phyloP scores from a whole-genome alignment of 2,797 vertebrate species.

The Micropoecilia bifurca region DNA sequence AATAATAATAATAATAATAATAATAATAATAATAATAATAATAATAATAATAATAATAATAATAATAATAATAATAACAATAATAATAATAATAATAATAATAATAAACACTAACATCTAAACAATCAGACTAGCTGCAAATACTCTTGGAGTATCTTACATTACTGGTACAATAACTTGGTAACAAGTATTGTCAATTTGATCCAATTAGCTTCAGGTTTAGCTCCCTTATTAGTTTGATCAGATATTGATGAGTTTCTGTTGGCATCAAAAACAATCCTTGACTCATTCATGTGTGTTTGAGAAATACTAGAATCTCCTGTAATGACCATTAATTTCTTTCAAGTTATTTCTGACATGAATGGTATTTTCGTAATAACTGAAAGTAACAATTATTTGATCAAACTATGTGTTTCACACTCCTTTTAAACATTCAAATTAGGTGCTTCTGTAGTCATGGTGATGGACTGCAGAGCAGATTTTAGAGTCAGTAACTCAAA shows the following conservation, averaged over 20 bases:
- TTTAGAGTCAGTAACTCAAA: neutral
- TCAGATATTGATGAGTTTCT: neutral
- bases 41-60: neutral
- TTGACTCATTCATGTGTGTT: too few species aligned
- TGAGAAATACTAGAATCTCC: too few species aligned
- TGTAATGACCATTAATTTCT: too few species aligned
- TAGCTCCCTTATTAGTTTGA: neutral
- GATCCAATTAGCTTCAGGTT: neutral
- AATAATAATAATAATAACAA: neutral
- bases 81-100: neutral
- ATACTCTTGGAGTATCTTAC: neutral
- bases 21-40: neutral
- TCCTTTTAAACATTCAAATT: too few species aligned
- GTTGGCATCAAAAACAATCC: neutral
- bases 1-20: neutral
- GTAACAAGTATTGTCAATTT: neutral
- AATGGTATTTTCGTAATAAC: too few species aligned
- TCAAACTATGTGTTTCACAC: too few species aligned
- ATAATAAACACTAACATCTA: neutral
- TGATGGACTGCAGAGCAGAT: conserved; percentile 40
- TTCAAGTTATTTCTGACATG: too few species aligned
- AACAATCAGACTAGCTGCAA: neutral
- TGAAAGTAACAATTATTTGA: too few species aligned
- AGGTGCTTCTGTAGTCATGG: neutral
- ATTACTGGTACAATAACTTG: neutral